Evolutionary conservation across 1,140 invertebrate genomes (phyloP).

Genomic region (Cotesia typhae): DNA sequence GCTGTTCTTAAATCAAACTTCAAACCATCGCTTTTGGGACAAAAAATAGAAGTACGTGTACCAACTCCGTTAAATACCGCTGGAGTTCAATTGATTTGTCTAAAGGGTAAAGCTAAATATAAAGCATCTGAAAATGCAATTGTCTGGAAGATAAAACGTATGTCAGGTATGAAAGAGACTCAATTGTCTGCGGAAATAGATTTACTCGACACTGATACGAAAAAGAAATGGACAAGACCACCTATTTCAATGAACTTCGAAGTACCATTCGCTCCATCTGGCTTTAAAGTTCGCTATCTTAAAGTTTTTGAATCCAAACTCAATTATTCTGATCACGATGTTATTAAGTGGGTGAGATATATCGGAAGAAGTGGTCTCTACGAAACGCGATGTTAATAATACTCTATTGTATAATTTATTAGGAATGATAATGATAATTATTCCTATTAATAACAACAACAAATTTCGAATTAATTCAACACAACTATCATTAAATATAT

Average conservation of each 20-base stretch:
- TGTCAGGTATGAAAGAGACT: conserved; percentile 99
- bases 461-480: neutral
- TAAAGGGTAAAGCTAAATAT: conserved; percentile 99
- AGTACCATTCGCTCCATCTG: conserved; percentile 96
- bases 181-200: conserved; percentile 99
- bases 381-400: conserved; percentile 93
- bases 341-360: conserved; percentile 99
- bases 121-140: conserved; percentile 99
- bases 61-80: conserved; percentile 99
- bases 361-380: conserved; percentile 99
- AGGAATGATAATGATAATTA: neutral
- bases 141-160: conserved; percentile 99
- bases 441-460: neutral
- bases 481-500: too few species aligned
- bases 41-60: conserved; percentile 99
- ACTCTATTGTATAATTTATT: conserved; percentile 32
- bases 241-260: conserved; percentile 99
- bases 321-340: conserved; percentile 99
- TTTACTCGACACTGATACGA: conserved; percentile 96
- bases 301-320: conserved; percentile 99
- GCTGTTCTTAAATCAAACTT: conserved; percentile 99
- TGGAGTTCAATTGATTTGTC: conserved; percentile 97
- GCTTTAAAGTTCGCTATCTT: conserved; percentile 98
- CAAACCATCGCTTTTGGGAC: conserved; percentile 96
- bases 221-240: conserved; percentile 99